These are phyloP conservation scores for Drosophila bocqueti DNA, from an alignment of 1,140 invertebrate genomes.

Conservation along the genomic window DNA sequence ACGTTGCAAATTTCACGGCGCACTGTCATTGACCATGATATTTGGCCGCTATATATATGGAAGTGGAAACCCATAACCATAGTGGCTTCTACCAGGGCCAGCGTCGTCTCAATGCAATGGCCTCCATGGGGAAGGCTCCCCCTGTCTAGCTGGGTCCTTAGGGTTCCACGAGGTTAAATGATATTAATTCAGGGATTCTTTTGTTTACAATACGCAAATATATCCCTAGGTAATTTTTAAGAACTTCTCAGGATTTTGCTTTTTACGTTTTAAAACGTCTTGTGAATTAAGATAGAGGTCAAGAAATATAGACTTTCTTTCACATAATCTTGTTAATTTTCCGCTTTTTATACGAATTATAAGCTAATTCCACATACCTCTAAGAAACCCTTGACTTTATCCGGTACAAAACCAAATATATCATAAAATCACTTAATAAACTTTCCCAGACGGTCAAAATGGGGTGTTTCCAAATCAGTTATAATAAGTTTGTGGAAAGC, in stretches of 20 bases:
- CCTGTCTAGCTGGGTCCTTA: background rate
- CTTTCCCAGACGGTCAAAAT: background rate
- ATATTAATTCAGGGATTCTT: background rate
- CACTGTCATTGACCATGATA: constrained; percentile 77
- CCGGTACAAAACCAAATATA: background rate
- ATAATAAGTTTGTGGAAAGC: constrained; percentile 3
- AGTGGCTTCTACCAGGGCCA: constrained; percentile 11
- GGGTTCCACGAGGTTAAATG: background rate
- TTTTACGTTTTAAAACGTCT: background rate
- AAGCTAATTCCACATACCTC: background rate
- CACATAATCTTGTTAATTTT: background rate
- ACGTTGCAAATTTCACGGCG: constrained; percentile 47
- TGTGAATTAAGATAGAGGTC: background rate
- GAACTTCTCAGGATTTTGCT: background rate
- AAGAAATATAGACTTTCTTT: too few relatives aligned
- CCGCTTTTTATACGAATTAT: too few relatives aligned
- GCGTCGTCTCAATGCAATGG: constrained; percentile 26
- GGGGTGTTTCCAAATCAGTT: constrained; percentile 10
- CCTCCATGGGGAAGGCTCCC: constrained; percentile 18
- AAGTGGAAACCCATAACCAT: constrained; percentile 16
- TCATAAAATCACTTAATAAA: background rate
- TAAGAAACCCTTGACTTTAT: background rate
- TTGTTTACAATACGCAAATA: background rate
- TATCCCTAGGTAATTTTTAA: background rate
- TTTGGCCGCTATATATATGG: constrained; percentile 42